phyloP scores from a whole-genome alignment of 2,113 vertebrate species.

The Candoia aspera region DNA sequence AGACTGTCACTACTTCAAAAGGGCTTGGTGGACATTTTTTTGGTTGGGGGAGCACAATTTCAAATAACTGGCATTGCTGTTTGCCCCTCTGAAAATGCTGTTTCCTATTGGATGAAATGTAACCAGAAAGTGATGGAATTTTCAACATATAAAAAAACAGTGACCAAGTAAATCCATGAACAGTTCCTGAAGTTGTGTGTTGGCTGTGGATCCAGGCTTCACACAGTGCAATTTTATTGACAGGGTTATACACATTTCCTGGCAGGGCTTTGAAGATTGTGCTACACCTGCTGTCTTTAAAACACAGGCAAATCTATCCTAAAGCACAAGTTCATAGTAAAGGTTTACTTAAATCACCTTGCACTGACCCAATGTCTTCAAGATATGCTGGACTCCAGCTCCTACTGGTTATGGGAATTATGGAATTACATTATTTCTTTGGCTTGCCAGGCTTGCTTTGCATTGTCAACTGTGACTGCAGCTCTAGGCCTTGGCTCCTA shows the following conservation, averaged over 20 bases:
- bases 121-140: constrained; percentile 27
- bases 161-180: too few relatives aligned
- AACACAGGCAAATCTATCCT: neutral
- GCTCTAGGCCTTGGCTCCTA: neutral
- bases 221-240: neutral
- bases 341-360: neutral
- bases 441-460: neutral
- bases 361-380: neutral
- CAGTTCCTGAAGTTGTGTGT: neutral
- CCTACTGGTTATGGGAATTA: neutral
- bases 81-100: neutral
- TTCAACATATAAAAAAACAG: neutral
- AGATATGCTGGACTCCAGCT: neutral
- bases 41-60: neutral
- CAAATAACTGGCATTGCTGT: neutral
- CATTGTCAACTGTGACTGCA: neutral
- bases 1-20: neutral
- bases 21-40: neutral
- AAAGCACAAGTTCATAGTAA: neutral
- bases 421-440: neutral
- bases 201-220: neutral
- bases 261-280: neutral
- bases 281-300: neutral
- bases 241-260: neutral
- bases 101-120: neutral